Evolutionary conservation across 2,888 invertebrate genomes (phyloP).

Genomic region (Tupiocoris notatus): DNA sequence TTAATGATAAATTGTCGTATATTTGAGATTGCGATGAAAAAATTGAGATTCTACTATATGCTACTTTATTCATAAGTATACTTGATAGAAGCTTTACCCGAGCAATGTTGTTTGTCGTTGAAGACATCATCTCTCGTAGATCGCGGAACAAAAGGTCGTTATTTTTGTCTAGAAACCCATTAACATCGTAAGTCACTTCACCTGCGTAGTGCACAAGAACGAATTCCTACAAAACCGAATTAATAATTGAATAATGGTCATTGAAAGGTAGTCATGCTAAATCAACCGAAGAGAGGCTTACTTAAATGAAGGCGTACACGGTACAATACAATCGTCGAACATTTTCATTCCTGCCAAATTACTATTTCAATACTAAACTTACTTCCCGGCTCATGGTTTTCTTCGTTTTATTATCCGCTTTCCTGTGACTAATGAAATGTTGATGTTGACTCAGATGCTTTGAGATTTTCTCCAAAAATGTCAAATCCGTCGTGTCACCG

Average conservation of each 20-base stretch:
- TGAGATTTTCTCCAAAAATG: constrained; percentile 78
- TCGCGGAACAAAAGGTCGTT: constrained; percentile 88
- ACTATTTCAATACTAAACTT: too few species aligned
- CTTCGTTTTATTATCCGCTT: constrained; percentile 73
- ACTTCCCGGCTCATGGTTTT: constrained; percentile 82
- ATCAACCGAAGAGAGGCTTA: too few species aligned
- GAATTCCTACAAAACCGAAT: constrained; percentile 67
- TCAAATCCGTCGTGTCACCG: constrained; percentile 79
- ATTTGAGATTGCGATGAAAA: too few species aligned
- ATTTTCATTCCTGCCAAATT: too few species aligned
- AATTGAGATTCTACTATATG: too few species aligned
- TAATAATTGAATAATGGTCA: too few species aligned
- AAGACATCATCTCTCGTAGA: constrained; percentile 78
- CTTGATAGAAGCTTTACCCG: constrained; percentile 55
- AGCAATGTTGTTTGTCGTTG: constrained; percentile 65
- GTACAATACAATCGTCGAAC: too few species aligned
- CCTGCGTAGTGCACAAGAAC: constrained; percentile 89
- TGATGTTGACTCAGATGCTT: constrained; percentile 70
- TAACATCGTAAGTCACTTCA: constrained; percentile 84
- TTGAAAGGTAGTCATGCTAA: too few species aligned
- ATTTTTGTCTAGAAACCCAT: constrained; percentile 88
- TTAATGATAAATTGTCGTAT: too few species aligned
- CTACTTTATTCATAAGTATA: too few species aligned
- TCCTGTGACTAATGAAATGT: constrained; percentile 81
- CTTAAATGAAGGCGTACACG: too few species aligned